These are phyloP conservation scores for Sparidentex hasta DNA, from an alignment of 2,797 vertebrate genomes.

Conservation along the genomic window DNA sequence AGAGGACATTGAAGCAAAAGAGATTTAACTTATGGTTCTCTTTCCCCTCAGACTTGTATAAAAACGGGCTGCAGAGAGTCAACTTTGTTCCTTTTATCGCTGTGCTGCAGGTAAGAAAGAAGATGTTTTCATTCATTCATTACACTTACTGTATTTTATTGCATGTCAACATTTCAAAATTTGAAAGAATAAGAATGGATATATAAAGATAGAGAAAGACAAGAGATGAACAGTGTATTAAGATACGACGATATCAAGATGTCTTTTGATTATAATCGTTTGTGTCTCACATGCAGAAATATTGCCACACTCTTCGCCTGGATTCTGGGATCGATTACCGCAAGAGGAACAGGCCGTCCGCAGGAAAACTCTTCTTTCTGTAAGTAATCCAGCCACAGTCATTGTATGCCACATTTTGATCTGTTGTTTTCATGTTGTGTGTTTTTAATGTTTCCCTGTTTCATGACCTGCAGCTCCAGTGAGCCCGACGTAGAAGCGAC, in stretches of 20 bases:
- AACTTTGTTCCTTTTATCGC: constrained; percentile 99
- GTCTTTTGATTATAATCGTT: not conserved
- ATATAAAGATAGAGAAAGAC: no score
- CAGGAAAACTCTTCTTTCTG: constrained; percentile 96
- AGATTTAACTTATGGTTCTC: not conserved
- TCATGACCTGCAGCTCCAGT: constrained; percentile 87
- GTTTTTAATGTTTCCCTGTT: not conserved
- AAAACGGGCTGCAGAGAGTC: constrained; percentile 97
- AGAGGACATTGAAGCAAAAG: no score
- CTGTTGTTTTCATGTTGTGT: not conserved
- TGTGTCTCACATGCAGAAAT: constrained; percentile 80
- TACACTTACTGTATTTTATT: no score
- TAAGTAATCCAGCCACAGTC: constrained; percentile 77
- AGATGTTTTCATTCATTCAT: no score
- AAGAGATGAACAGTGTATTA: no score
- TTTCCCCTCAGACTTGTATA: constrained; percentile 92
- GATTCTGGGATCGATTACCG: constrained; percentile 98
- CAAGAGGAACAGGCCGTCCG: constrained; percentile 89
- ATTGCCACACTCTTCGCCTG: constrained; percentile 92
- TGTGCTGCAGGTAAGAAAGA: constrained; percentile 91
- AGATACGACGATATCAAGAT: not conserved
- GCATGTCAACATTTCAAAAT: no score
- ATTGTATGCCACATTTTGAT: not conserved
- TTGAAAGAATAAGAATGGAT: no score
- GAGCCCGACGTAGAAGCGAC: constrained; percentile 92